A percentile compares a stretch with the other conserved stretches of the same genome.
phyloP scores from a whole-genome alignment of 2,888 invertebrate species.

The Horisme vitalbata region DNA sequence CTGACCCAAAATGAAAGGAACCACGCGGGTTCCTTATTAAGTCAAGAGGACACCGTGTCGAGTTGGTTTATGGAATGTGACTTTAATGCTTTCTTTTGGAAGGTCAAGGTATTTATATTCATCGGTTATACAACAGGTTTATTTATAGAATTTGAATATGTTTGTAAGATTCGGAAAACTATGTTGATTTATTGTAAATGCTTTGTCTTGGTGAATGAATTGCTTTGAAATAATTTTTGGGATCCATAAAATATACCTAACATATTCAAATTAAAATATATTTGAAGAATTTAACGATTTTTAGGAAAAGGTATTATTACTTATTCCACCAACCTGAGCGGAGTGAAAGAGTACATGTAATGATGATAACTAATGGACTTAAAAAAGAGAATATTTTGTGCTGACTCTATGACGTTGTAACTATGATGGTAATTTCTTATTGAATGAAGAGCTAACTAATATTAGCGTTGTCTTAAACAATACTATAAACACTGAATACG shows the following conservation, averaged over 20 bases:
- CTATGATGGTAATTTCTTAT: too few relatives aligned
- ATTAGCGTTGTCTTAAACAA: not conserved
- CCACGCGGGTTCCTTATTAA: constrained; percentile 27
- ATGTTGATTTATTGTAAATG: constrained; percentile 12
- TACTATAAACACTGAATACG: constrained; percentile 21
- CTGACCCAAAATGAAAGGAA: constrained; percentile 38
- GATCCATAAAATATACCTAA: not conserved
- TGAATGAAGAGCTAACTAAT: too few relatives aligned
- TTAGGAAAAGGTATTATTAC: too few relatives aligned
- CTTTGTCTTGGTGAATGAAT: constrained; percentile 6
- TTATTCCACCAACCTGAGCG: too few relatives aligned
- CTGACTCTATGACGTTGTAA: too few relatives aligned
- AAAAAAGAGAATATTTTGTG: too few relatives aligned
- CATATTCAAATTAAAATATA: too few relatives aligned
- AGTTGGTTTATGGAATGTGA: constrained; percentile 17
- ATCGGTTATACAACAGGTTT: constrained; percentile 18
- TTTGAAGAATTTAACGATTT: too few relatives aligned
- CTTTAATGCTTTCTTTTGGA: constrained; percentile 23
- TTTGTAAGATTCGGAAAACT: constrained; percentile 1
- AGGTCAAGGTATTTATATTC: constrained; percentile 20
- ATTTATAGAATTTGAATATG: not conserved
- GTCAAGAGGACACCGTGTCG: constrained; percentile 18
- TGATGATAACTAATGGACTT: too few relatives aligned
- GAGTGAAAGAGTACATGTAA: too few relatives aligned
- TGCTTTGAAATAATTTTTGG: constrained; percentile 1